Evolutionary conservation across 2,113 vertebrate genomes (phyloP).

Genomic region (Laticauda laticaudata): DNA sequence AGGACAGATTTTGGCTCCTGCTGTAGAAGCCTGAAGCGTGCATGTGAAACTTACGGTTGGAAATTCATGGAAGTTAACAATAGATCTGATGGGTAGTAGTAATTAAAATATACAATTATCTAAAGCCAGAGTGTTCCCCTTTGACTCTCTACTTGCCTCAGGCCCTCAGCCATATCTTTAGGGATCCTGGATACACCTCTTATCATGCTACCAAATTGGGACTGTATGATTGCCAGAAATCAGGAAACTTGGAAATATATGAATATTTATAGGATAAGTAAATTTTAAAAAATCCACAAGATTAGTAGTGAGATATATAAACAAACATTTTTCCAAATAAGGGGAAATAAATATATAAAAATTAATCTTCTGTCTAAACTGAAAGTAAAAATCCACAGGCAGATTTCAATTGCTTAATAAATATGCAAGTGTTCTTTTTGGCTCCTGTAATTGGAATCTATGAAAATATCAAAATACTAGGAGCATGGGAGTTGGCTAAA

Average conservation of each 20-base stretch:
- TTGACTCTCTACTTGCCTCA: not conserved
- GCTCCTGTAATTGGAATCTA: not conserved
- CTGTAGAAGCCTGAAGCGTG: not conserved
- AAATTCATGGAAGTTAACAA: not conserved
- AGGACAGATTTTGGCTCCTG: not conserved
- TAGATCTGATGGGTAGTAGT: not conserved
- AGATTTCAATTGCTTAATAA: not conserved
- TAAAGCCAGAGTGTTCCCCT: not conserved
- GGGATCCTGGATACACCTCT: not conserved
- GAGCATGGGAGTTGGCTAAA: not conserved
- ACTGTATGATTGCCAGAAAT: not conserved
- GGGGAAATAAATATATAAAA: not conserved
- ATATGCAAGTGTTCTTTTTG: not conserved
- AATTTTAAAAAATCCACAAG: not conserved
- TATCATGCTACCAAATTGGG: not conserved
- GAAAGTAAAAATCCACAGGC: not conserved
- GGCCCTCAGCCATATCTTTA: not conserved
- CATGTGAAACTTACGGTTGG: not conserved
- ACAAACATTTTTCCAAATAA: not conserved
- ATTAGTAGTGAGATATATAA: not conserved
- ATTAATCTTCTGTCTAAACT: not conserved
- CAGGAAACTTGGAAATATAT: not conserved
- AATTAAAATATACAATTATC: not conserved
- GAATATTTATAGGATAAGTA: not conserved
- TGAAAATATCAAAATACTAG: not conserved